Evolutionary conservation across 2,113 vertebrate species (phyloP).

Genomic region (Silurus asotus): DNA sequence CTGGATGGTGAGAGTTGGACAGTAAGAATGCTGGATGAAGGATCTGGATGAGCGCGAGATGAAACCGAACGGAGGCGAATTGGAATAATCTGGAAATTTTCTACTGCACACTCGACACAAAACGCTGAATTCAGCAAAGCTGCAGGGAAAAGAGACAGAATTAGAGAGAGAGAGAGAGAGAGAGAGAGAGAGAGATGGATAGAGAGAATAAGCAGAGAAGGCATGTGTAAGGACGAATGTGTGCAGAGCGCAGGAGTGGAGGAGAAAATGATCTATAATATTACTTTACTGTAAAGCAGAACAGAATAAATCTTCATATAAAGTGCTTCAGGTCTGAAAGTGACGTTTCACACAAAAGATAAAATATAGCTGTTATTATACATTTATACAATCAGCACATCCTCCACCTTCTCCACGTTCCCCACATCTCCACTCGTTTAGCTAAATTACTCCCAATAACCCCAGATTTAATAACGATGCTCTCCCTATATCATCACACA

Average conservation of each 20-base stretch:
- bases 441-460: background rate
- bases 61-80: constrained; percentile 4
- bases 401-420: background rate
- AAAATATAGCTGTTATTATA: background rate
- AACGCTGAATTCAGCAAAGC: constrained; percentile 21
- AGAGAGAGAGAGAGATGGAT: background rate
- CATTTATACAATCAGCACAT: constrained; percentile 3
- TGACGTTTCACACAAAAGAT: background rate
- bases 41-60: background rate
- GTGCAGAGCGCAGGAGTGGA: background rate
- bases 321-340: background rate
- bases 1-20: background rate
- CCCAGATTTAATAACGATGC: constrained; percentile 7
- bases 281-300: constrained; percentile 19
- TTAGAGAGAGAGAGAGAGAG: background rate
- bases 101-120: constrained; percentile 3
- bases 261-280: background rate
- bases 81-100: background rate
- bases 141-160: constrained; percentile 11
- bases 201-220: constrained; percentile 13
- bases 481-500: background rate
- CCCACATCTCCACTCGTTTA: background rate
- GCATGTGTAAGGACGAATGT: background rate
- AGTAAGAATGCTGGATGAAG: background rate
- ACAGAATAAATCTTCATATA: constrained; percentile 22